Base-by-base conservation (phyloP, 2,797 vertebrate species). In the Scomberomorus guttatus region DNA sequence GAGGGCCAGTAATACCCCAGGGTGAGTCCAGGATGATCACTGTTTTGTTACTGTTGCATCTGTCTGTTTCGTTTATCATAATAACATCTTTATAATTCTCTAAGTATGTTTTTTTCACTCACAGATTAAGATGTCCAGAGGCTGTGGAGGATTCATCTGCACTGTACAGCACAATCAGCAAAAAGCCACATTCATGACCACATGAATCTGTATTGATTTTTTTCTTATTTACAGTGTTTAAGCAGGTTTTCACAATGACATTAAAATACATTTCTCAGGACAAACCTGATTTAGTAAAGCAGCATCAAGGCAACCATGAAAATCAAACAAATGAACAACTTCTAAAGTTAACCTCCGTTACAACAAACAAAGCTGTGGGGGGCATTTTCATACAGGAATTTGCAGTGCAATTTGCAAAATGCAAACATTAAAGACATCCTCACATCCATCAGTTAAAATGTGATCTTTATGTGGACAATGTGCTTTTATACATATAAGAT, bases 91-190 rank as follows among this genome's bases (percentile, higher is more conserved):
- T 10, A 3, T 25, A 12, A 42, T 20, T 42, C 32, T 54, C 4
- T 15, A 11, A 3, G 14, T 37, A 1, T 27, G 10, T 1, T 52
- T 22, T 51, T 29, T 46, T 58, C 25, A 32, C 17, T 25, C 34
- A 37, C 76, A 79, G 76, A 42, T 39, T n/a, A 20, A 54, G 3
- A 55, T 0, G 0, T 27, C 22, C 25, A 20, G 11, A 39, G 0
- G 37, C 14, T 20, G n/a, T 0, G 6, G 34, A 70, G 13, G 56
- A 72, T 61, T 3, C 15, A 29, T 71, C 5, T 56, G 7, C 3
- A 8, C 6, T 81, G 7, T 81, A 81, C 73, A 76, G 73, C 62
- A 61, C 22, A 17, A 32, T 76, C 50, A 2, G 0, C 6, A 66
- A 50, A 48, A 58, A 20, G 5, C 32, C 25, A 56, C 15, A 62